phyloP scores from a whole-genome alignment of 92 coral and sea anemone species.

The Paragorgia papillata region DNA sequence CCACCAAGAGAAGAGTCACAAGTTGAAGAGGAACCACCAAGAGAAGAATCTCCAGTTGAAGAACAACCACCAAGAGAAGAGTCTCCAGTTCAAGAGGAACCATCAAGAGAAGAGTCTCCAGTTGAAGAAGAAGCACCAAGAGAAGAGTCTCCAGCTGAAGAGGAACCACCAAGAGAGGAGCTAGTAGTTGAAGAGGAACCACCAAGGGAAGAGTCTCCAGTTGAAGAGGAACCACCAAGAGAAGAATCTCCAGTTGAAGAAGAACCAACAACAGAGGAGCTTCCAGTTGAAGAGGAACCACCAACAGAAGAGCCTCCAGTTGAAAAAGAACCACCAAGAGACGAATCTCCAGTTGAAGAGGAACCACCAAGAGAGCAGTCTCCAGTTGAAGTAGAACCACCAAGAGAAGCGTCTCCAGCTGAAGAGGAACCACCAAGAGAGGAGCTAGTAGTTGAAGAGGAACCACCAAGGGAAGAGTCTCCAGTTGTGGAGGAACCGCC shows the following conservation, averaged over 20 bases:
- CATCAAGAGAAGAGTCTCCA: neutral
- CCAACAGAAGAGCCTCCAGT: neutral
- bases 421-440: neutral
- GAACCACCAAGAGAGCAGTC: neutral
- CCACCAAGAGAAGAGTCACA: constrained; percentile 56
- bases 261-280: neutral
- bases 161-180: neutral
- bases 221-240: neutral
- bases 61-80: no score
- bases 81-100: neutral
- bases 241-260: constrained; percentile 1
- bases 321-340: neutral
- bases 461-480: neutral
- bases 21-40: constrained; percentile 29
- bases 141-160: neutral
- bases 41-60: neutral
- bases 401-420: neutral
- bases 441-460: neutral
- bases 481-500: neutral
- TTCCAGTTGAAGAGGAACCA: neutral
- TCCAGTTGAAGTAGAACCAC: neutral
- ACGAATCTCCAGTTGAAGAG: neutral
- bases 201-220: neutral
- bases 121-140: no score
- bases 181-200: neutral